Conservation (phyloP, 2,888 invertebrate species). For the Atethmia centrago region DNA sequence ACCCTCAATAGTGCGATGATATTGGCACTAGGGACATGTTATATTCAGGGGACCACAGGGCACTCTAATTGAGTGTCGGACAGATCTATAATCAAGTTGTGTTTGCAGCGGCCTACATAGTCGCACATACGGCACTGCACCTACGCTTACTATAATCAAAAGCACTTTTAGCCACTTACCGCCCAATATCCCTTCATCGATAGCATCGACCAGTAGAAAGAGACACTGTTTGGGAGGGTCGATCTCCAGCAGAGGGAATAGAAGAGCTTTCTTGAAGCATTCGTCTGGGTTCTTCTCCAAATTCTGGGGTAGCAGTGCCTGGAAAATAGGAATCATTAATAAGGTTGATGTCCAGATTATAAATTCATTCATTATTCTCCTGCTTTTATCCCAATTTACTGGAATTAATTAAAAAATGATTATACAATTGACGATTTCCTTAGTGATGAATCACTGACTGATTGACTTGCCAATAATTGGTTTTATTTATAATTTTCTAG, state of each 20-base stretch:
- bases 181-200: slow-evolving; percentile 92
- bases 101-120: background rate
- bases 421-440: too few relatives aligned
- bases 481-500: too few relatives aligned
- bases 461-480: too few relatives aligned
- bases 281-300: slow-evolving; percentile 97
- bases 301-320: slow-evolving; percentile 94
- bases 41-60: background rate
- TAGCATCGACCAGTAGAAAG: slow-evolving; percentile 97
- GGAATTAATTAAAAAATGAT: too few relatives aligned
- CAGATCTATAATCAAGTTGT: background rate
- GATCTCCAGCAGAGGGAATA: slow-evolving; percentile 96
- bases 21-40: too few relatives aligned
- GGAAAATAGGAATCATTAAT: slow-evolving; percentile 5
- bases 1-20: too few relatives aligned
- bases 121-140: background rate
- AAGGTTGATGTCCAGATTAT: too few relatives aligned
- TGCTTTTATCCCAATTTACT: too few relatives aligned
- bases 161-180: slow-evolving; percentile 66
- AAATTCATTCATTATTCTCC: too few relatives aligned
- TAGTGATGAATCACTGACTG: too few relatives aligned
- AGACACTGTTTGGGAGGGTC: slow-evolving; percentile 96
- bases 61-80: background rate
- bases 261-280: slow-evolving; percentile 96
- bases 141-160: background rate